Evolutionary conservation across 2,888 invertebrate species (phyloP).

Genomic region (Sinhomidia bicolor): DNA sequence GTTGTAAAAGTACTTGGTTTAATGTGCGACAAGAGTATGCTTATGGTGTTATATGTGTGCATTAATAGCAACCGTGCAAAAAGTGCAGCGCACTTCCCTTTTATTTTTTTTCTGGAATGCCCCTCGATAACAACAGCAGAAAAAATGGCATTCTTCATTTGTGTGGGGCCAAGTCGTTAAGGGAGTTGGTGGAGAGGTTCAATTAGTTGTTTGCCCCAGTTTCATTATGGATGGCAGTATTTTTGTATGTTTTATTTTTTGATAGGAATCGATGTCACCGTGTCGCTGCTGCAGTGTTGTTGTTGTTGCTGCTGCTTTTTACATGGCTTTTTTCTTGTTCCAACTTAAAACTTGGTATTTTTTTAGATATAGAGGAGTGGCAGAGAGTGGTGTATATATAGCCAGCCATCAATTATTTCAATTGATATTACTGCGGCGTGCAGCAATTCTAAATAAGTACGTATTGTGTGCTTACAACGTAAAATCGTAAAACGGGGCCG

Average conservation of each 20-base stretch:
- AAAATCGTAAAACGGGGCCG: too few species aligned
- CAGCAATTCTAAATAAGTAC: too few species aligned
- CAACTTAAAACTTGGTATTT: not conserved
- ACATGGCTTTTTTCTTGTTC: not conserved
- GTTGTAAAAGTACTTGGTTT: not conserved
- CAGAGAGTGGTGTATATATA: not conserved
- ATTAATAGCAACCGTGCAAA: conserved; percentile 3
- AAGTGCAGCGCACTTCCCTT: not conserved
- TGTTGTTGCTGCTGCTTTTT: too few species aligned
- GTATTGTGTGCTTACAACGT: not conserved
- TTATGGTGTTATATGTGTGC: not conserved
- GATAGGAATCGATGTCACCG: not conserved
- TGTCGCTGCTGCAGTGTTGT: too few species aligned
- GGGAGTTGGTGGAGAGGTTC: conserved; percentile 14
- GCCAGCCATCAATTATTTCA: not conserved
- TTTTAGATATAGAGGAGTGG: not conserved
- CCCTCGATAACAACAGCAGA: not conserved
- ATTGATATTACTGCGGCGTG: not conserved
- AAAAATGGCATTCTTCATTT: conserved; percentile 21
- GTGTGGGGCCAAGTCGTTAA: not conserved
- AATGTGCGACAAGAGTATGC: not conserved
- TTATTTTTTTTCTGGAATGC: not conserved
- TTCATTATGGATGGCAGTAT: not conserved
- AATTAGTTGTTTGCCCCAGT: conserved; percentile 28
- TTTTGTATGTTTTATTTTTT: not conserved